Base-by-base conservation (phyloP, 2,888 invertebrate species). In the Drosophila ezoana region DNA sequence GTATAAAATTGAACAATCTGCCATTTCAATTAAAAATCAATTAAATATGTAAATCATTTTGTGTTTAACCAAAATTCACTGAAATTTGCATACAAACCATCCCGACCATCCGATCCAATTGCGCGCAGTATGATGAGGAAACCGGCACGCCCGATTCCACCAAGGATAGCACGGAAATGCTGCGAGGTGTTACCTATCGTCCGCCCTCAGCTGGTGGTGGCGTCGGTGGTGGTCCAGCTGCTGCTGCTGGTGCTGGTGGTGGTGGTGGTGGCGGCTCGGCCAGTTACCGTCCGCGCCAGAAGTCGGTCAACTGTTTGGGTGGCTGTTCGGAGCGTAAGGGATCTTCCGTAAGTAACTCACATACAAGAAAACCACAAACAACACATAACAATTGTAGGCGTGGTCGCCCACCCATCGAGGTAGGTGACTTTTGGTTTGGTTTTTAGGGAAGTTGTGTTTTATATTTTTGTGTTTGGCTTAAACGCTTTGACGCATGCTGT, bases 261-360 rank as follows among this genome's bases (percentile, higher is more conserved):
- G 68, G 70, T 63, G 79, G 78, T 67, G 81, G 81, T 51, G 68
- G 69, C 54, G 63, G 58, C 63, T 52, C 61, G 52, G 72, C 63
- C 80, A 79, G 74, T 72, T 70, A 63, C 87, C 89, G 74, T 52
- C 80, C 83, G 57, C 92, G 92, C 79, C 90, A 91, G 69, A 92
- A 93, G 90, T 93, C 94, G 79, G 94, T 95, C 89, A 95, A 95
- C 93, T 96, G 95, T 93, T 93, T 96, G 90, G 93, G 94, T 91
- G 94, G 95, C 92, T 96, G 95, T 93, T 93, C 95, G 91, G 95
- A 95, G 89, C 94, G 95, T 84, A 95, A 95, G 92, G 95, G 95
- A 93, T 95, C 96, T 88, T 94, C 95, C 94, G 96, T 96, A 95
- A 96, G 96, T 94, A 91, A 53, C 48, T 44, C 47, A 13, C 23